Evolutionary conservation across 2,113 vertebrate species (phyloP).

Genomic region (Phyllostomus hastatus): DNA sequence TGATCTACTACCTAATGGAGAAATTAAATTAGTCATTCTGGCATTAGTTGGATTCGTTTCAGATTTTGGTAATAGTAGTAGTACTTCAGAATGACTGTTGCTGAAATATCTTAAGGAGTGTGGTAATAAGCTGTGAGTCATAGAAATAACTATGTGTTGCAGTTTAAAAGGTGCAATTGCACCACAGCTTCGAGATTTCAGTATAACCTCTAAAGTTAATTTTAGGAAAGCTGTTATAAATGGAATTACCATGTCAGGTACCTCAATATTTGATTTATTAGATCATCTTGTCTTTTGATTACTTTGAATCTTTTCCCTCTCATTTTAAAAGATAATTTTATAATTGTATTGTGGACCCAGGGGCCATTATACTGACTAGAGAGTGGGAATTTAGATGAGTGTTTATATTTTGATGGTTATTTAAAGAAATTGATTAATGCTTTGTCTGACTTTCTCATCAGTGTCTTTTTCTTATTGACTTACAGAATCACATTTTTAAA

Average conservation of each 20-base stretch:
- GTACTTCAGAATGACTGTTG: neutral
- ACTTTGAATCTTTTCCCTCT: neutral
- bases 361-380: neutral
- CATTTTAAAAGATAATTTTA: neutral
- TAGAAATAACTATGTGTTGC: conserved; percentile 10
- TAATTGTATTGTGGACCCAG: neutral
- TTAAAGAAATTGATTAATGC: conserved; percentile 1
- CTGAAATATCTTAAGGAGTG: neutral
- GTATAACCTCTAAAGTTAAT: conserved; percentile 11
- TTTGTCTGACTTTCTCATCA: neutral
- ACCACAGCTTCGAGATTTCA: conserved; percentile 34
- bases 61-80: neutral
- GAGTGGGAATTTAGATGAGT: neutral
- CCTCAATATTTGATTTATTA: neutral
- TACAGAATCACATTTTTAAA: neutral
- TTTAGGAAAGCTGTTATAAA: conserved; percentile 36
- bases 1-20: neutral
- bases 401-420: conserved; percentile 23
- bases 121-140: conserved; percentile 46
- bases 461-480: neutral
- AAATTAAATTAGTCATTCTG: conserved; percentile 43
- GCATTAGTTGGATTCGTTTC: conserved; percentile 42
- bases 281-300: conserved; percentile 27
- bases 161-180: conserved; percentile 13
- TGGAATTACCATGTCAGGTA: neutral